These are phyloP conservation scores for Xiphophorus couchianus DNA, from an alignment of 2,113 vertebrate genomes.

Conservation along the genomic window DNA sequence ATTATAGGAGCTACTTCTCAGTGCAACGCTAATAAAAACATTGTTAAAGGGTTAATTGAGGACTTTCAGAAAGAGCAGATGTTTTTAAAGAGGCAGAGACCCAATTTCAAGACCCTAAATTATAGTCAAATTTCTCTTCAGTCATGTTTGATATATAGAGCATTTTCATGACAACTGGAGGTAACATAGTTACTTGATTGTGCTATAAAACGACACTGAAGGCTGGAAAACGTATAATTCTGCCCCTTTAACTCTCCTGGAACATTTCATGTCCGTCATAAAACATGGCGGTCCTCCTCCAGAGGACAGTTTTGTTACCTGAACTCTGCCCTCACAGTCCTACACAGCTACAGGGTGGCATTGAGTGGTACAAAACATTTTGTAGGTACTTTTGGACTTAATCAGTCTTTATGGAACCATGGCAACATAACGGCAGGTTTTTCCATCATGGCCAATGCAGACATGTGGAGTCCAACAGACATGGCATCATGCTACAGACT, in stretches of 20 bases:
- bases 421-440: conserved; percentile 46
- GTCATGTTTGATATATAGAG: too few relatives aligned
- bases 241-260: conserved; percentile 63
- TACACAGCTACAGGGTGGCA: conserved; percentile 12
- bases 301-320: conserved; percentile 64
- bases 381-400: conserved; percentile 20
- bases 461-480: conserved; percentile 38
- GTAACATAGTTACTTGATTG: too few relatives aligned
- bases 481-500: conserved; percentile 61
- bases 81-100: too few relatives aligned
- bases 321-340: conserved; percentile 35
- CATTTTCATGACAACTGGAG: too few relatives aligned
- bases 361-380: conserved; percentile 37
- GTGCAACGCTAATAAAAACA: too few relatives aligned
- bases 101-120: too few relatives aligned
- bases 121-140: too few relatives aligned
- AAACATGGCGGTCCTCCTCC: conserved; percentile 32
- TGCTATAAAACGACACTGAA: too few relatives aligned
- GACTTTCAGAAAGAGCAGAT: too few relatives aligned
- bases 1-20: too few relatives aligned
- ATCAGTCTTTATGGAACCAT: conserved; percentile 31
- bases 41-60: too few relatives aligned
- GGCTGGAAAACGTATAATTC: too few relatives aligned
- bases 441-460: conserved; percentile 33
- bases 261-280: conserved; percentile 73